Percentiles rank a stretch among this genome's conserved stretches.
Evolutionary conservation across 2,888 invertebrate genomes (phyloP).

Genomic region (Thelaira solivaga): DNA sequence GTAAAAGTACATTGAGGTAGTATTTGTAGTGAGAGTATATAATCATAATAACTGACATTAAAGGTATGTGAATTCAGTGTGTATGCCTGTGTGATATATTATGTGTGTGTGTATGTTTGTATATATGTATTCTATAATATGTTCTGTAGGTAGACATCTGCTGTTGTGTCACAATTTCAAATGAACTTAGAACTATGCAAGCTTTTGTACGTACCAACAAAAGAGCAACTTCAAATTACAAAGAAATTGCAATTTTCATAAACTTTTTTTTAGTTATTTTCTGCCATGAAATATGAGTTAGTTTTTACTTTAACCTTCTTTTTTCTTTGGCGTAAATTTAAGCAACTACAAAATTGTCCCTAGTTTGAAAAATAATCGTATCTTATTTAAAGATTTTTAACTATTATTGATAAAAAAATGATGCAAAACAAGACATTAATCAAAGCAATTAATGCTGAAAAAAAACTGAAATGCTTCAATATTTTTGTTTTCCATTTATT

Average conservation of each 20-base stretch:
- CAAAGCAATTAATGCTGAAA: neutral
- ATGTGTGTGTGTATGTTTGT: neutral
- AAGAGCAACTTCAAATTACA: slow-evolving; percentile 10
- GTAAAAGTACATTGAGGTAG: neutral
- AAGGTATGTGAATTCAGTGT: neutral
- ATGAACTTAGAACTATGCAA: slow-evolving; percentile 16
- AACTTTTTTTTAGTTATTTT: neutral
- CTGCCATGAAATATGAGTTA: slow-evolving; percentile 19
- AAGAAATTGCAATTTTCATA: slow-evolving; percentile 8
- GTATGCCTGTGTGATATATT: neutral
- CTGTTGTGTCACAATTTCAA: slow-evolving; percentile 44
- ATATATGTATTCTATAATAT: neutral
- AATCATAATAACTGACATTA: slow-evolving; percentile 26
- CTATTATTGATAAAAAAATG: neutral
- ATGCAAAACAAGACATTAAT: neutral
- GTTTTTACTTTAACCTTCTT: neutral
- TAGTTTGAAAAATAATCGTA: neutral
- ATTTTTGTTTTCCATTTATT: neutral
- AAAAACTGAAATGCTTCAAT: neutral
- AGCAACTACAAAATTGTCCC: no score
- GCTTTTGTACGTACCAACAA: slow-evolving; percentile 1
- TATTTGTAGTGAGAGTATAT: neutral
- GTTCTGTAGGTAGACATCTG: slow-evolving; percentile 50
- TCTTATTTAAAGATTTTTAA: neutral
- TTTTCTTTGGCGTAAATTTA: slow-evolving; percentile 8